phyloP scores from a whole-genome alignment of 2,797 vertebrate genomes.

The Carapus acus region DNA sequence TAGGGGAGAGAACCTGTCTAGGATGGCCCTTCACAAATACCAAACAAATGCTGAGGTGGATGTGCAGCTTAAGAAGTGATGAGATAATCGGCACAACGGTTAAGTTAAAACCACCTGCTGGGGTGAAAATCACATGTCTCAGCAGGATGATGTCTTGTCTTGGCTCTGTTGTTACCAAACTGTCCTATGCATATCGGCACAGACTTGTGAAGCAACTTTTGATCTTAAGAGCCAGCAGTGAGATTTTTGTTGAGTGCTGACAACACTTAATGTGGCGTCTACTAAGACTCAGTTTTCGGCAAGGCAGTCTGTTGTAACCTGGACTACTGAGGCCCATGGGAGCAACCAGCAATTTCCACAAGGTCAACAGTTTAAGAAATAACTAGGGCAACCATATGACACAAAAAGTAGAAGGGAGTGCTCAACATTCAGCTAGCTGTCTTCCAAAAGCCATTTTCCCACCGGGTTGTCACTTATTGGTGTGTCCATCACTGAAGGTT shows the following conservation, averaged over 20 bases:
- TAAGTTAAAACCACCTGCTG: slow-evolving; percentile 5
- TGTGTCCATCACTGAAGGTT: slow-evolving; percentile 38
- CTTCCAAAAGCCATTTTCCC: slow-evolving; percentile 41
- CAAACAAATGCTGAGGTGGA: slow-evolving; percentile 4
- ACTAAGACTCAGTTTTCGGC: slow-evolving; percentile 41
- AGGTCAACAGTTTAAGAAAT: slow-evolving; percentile 70
- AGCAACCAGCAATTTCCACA: slow-evolving; percentile 67
- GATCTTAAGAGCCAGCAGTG: slow-evolving; percentile 33
- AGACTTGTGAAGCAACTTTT: slow-evolving; percentile 24
- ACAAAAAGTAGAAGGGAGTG: slow-evolving; percentile 37
- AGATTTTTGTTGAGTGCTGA: slow-evolving; percentile 40
- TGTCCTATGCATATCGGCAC: slow-evolving; percentile 30
- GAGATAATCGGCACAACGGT: slow-evolving; percentile 1
- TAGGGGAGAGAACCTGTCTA: slow-evolving; percentile 23
- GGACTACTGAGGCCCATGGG: slow-evolving; percentile 45
- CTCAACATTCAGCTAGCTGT: slow-evolving; percentile 48
- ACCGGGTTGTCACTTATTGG: slow-evolving; percentile 33
- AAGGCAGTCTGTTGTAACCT: slow-evolving; percentile 52
- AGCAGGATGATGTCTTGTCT: slow-evolving; percentile 1
- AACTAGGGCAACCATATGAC: slow-evolving; percentile 43
- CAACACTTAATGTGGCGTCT: slow-evolving; percentile 52
- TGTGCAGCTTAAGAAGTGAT: slow-evolving; percentile 3
- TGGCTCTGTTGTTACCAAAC: slow-evolving; percentile 11
- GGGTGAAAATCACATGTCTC: neutral
- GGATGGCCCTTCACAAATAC: slow-evolving; percentile 10